Evolutionary conservation across 2,113 vertebrate genomes (phyloP), one percentile per base, ranked within the genome.

Genomic region (human (Homo sapiens)): DNA sequence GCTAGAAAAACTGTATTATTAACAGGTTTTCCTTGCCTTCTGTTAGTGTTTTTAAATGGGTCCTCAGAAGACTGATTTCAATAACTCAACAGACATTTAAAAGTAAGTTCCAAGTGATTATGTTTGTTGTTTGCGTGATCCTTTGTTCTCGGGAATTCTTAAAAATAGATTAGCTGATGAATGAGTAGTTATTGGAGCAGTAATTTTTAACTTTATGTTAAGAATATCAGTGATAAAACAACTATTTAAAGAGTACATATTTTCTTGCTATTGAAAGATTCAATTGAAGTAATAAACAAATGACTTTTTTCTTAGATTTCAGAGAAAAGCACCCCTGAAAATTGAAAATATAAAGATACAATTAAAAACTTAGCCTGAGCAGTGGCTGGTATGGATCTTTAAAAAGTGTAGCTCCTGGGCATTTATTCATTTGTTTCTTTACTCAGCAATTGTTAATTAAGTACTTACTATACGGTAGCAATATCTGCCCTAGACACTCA

Each of bases 131-230:
- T 88, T 79, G 2, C 5, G n/a, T 90, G 13, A 25, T 79, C 1
- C 5, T 79, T 87, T 83, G 1, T 94, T 78, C 88, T 91, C 10
- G 89, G 75, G 2, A 75, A 70, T 90, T 82, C 27, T 96, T 85
- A 66, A 57, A 76, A 79, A 66, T 50, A 50, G 16, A 75, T 17
- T 45, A 30, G 8, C 1, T 95, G 32, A 17, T 38, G 35, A 81
- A 61, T 66, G 13, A 92, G 25, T 40, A 43, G 43, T 82, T 96
- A 55, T 20, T 40, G 7, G 27, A 84, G 6, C 32, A 85, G 18
- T 81, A 48, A 90, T 68, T 95, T 59, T 97, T 89, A 95, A 92
- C 12, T 89, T 76, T 45, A 55, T 48, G 1, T 80, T 66, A 92
- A 72, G 7, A 66, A 3, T 52, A 80, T 50, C n/a, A 84, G 11